Evolutionary conservation across 2,113 vertebrate species (phyloP), one percentile per base, ranked within the genome.

Genomic region (Chrysochloris asiatica): DNA sequence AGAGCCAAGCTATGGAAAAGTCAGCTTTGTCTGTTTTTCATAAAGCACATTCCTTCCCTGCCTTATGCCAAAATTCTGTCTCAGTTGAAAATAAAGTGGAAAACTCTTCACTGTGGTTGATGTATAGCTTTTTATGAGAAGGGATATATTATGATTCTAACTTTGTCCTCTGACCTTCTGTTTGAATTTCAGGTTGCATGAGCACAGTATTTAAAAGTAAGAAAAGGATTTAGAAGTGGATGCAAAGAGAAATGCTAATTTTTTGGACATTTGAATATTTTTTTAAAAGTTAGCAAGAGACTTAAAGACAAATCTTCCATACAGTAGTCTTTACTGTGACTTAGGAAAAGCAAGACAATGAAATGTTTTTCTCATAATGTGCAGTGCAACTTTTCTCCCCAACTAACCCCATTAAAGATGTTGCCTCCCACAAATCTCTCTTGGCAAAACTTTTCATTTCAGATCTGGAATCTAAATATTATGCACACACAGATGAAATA

Each of bases 21-120:
- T 88, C 72, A 86, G 80, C 80, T n/a, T 61, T 92, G 93, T 94
- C 96, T 96, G 96, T 93, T 95, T 96, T 92, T 88, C 94, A 96
- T 96, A 95, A 96, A 94, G 85, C 71, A 90, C 93, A 93, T 95
- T 96, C 88, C 89, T 87, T 75, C 85, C 95, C 83, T 87, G 75
- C 76, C 88, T 93, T 22, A 45, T 95, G 95, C 95, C 96, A 95
- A 92, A 90, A 83, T 83, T 92, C 95, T 96, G 94, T 96, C 96
- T 94, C 76, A 26, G 80, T 63, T 81, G 92, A 95, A 94, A 93
- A 95, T 80, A 91, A 91, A 95, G 90, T 93, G 90, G 93, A 95
- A 92, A 93, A 95, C 76, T 95, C 93, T 94, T 90, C 94, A 89
- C 67, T 94, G 88, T 76, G 47, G 94, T 67, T 87, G 90, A 91